Evolutionary conservation across 2,888 invertebrate genomes (phyloP).

Genomic region (Meliscaeva auricollis): DNA sequence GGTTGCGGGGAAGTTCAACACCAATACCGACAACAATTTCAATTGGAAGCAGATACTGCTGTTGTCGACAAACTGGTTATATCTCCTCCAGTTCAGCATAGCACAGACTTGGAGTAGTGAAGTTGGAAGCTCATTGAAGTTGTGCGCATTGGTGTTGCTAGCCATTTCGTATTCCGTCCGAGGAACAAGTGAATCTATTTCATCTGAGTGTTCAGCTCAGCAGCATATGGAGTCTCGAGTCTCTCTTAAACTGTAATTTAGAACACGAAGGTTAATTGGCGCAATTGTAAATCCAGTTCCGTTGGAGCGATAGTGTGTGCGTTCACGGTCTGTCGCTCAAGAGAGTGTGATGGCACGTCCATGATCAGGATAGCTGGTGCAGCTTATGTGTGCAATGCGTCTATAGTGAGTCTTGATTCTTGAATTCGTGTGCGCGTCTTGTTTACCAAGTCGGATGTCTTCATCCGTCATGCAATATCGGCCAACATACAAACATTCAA

Average conservation of each 20-base stretch:
- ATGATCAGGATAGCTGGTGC: neutral
- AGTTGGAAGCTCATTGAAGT: conserved; percentile 43
- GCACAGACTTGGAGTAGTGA: neutral
- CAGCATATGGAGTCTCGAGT: conserved; percentile 42
- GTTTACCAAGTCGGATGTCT: conserved; percentile 62
- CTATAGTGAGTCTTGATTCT: conserved; percentile 50
- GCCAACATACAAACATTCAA: conserved; percentile 26
- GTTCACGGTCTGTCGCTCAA: conserved; percentile 52
- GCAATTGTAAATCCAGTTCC: conserved; percentile 56
- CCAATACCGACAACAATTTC: conserved; percentile 39
- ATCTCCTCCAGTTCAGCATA: conserved; percentile 11
- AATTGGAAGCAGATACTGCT: conserved; percentile 27
- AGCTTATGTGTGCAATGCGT: conserved; percentile 46
- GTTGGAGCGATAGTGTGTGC: conserved; percentile 38
- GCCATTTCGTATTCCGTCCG: conserved; percentile 1
- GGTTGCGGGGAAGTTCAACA: conserved; percentile 54
- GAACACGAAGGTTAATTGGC: conserved; percentile 65
- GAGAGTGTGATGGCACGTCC: conserved; percentile 56
- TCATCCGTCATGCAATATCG: conserved; percentile 49
- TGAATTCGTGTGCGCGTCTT: conserved; percentile 67
- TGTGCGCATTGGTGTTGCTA: conserved; percentile 48
- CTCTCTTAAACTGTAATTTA: conserved; percentile 32
- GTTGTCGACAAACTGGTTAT: conserved; percentile 65
- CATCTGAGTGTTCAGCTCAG: neutral
- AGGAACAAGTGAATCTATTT: conserved; percentile 32